phyloP scores from a whole-genome alignment of 2,113 vertebrate genomes.

The Anthoscopus minutus region DNA sequence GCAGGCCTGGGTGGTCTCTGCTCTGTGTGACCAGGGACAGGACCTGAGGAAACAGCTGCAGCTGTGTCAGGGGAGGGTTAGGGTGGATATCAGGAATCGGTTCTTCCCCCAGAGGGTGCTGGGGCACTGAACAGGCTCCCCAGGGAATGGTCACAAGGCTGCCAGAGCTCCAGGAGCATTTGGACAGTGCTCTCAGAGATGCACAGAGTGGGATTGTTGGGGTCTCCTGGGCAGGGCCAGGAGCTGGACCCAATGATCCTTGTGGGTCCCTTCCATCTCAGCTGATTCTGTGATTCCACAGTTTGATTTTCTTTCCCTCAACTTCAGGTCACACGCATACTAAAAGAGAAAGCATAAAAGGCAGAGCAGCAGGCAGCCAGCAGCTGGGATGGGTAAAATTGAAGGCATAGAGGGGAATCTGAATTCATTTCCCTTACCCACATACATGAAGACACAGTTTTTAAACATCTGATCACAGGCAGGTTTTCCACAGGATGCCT shows the following conservation, averaged over 20 bases:
- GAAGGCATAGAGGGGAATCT: not conserved
- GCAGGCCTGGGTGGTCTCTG: not conserved
- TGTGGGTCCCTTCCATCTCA: not conserved
- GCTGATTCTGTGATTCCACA: not conserved
- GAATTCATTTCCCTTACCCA: not conserved
- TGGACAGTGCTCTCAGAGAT: not conserved
- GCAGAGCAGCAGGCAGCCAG: not conserved
- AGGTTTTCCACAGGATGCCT: not conserved
- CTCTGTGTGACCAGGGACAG: not conserved
- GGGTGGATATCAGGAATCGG: accelerated
- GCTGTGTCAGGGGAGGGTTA: accelerated
- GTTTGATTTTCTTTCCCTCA: not conserved
- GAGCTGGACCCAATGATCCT: not conserved
- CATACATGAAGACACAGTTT: not conserved
- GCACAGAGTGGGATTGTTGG: not conserved
- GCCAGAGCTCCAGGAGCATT: not conserved
- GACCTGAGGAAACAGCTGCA: accelerated
- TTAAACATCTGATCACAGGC: not conserved
- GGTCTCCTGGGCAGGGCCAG: not conserved
- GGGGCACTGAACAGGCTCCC: not conserved
- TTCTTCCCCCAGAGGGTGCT: not conserved
- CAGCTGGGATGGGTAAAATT: not conserved
- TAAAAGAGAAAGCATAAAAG: not conserved
- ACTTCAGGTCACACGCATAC: not conserved
- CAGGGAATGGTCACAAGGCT: not conserved